Evolutionary conservation across 2,797 vertebrate species (phyloP).

Genomic region (Nasua narica): DNA sequence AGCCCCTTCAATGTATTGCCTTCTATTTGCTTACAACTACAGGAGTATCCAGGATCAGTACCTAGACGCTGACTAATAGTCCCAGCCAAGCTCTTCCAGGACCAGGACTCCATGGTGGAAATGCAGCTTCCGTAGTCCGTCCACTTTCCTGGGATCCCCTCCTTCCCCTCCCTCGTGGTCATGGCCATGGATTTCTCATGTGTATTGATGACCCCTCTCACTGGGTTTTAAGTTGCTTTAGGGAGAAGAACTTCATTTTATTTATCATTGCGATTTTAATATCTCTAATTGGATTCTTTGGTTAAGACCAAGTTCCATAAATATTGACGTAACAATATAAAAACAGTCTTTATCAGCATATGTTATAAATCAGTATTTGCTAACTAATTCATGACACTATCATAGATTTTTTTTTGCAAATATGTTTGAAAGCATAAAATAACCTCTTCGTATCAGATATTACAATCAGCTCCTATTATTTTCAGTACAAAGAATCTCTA

Average conservation of each 20-base stretch:
- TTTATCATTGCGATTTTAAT: background rate
- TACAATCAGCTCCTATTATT: background rate
- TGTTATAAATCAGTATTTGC: background rate
- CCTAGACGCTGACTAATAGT: background rate
- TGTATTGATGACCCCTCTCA: background rate
- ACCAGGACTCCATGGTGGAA: accelerated
- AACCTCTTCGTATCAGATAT: background rate
- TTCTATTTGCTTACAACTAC: background rate
- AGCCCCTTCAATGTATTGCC: accelerated
- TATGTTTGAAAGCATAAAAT: background rate
- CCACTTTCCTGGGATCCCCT: accelerated
- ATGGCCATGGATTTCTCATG: accelerated
- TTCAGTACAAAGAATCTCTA: background rate
- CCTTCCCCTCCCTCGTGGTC: background rate
- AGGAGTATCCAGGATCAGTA: no score
- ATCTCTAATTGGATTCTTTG: background rate
- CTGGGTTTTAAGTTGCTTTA: background rate
- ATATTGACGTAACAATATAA: background rate
- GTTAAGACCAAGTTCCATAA: background rate
- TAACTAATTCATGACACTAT: background rate
- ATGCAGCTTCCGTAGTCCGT: accelerated
- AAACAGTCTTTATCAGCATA: background rate
- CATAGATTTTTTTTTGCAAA: background rate
- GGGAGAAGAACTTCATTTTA: background rate
- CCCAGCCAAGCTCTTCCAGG: accelerated